These are phyloP conservation scores for Pedionomus torquatus DNA, from an alignment of 2,113 vertebrate genomes.

Conservation along the genomic window DNA sequence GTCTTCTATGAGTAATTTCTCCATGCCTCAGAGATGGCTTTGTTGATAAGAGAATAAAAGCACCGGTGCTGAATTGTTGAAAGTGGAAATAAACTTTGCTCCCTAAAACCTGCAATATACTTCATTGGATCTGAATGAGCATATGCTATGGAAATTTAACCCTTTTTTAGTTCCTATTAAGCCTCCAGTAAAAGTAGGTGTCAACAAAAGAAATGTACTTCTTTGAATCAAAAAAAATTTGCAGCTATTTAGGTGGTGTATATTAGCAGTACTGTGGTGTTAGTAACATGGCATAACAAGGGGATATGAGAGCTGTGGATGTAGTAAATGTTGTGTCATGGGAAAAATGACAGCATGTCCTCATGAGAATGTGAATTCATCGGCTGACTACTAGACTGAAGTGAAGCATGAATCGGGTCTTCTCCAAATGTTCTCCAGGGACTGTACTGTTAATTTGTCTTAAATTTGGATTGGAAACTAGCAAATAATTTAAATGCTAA, in stretches of 20 bases:
- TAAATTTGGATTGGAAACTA: neutral
- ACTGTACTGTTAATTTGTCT: neutral
- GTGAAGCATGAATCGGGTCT: neutral
- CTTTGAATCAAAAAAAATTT: neutral
- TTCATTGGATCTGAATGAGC: neutral
- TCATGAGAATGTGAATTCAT: neutral
- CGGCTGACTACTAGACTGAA: neutral
- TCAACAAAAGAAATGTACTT: neutral
- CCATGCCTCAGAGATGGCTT: neutral
- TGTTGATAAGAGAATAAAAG: neutral
- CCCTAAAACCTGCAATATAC: neutral
- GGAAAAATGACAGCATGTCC: neutral
- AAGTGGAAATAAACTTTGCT: neutral
- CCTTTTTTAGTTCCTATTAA: neutral
- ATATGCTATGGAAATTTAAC: neutral
- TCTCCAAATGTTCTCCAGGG: neutral
- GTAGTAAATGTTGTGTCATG: neutral
- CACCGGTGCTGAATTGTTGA: neutral
- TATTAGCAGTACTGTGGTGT: neutral
- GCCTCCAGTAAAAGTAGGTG: neutral
- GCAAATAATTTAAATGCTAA: neutral
- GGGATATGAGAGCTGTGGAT: neutral
- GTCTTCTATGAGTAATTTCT: slow-evolving; percentile 11
- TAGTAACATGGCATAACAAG: neutral
- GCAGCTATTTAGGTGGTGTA: neutral